Conservation (phyloP, 1,140 invertebrate genomes). For the Drosophila bocki region DNA sequence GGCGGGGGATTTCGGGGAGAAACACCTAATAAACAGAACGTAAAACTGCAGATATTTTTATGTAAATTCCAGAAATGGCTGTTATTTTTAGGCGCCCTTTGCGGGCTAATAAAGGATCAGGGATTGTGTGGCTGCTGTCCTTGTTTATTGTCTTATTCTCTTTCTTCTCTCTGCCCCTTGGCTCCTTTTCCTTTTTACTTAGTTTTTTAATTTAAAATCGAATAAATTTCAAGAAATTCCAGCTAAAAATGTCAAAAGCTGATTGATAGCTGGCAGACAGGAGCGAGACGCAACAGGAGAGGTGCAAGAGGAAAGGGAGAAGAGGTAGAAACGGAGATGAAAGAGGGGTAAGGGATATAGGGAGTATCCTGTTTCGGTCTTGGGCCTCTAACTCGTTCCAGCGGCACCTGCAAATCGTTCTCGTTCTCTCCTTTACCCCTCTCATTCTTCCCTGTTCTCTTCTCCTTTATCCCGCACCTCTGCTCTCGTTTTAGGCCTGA, state of each 20-base stretch:
- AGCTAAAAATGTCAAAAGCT: slow-evolving; percentile 84
- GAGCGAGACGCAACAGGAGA: slow-evolving; percentile 14
- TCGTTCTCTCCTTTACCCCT: background rate
- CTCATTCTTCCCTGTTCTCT: slow-evolving; percentile 1
- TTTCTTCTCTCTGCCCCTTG: slow-evolving; percentile 1
- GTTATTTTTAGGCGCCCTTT: slow-evolving; percentile 57
- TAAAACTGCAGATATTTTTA: slow-evolving; percentile 69
- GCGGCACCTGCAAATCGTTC: slow-evolving; percentile 58
- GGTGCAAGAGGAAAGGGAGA: background rate
- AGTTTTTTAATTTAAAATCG: slow-evolving; percentile 80
- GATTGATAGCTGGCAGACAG: slow-evolving; percentile 83
- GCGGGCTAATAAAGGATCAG: slow-evolving; percentile 61
- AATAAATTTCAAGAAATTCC: slow-evolving; percentile 83
- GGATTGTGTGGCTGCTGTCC: slow-evolving; percentile 30
- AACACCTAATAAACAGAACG: slow-evolving; percentile 61
- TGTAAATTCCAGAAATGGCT: slow-evolving; percentile 78
- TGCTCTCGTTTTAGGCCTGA: background rate
- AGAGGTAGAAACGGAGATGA: background rate
- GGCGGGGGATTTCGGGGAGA: background rate
- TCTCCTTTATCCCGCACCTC: background rate
- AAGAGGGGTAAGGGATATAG: background rate
- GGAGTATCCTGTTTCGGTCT: slow-evolving; percentile 72
- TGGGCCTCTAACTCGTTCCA: slow-evolving; percentile 35
- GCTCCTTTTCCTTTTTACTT: slow-evolving; percentile 1
- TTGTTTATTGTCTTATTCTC: slow-evolving; percentile 14